A percentile compares a stretch with the other conserved stretches of the same genome.
Evolutionary conservation across 2,888 invertebrate genomes (phyloP).

Genomic region (Monochamus alternatus): DNA sequence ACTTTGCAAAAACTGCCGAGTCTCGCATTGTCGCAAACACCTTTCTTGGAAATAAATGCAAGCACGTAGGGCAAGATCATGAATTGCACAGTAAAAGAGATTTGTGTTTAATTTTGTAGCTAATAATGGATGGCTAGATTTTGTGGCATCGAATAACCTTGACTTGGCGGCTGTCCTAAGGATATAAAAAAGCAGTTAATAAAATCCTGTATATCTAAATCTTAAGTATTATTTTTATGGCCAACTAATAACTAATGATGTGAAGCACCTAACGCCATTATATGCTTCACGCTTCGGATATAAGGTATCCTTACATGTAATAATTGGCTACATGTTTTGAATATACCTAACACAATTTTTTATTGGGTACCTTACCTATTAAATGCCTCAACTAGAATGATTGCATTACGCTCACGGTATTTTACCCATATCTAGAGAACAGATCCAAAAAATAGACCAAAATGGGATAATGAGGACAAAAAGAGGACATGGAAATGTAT

Average conservation of each 20-base stretch:
- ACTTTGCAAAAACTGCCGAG: constrained; percentile 25
- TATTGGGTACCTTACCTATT: no score
- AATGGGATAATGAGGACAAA: no score
- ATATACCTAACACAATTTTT: neutral
- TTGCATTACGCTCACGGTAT: no score
- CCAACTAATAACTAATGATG: no score
- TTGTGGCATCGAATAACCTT: neutral
- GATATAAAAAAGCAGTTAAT: neutral
- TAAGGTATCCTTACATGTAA: neutral
- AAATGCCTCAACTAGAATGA: no score
- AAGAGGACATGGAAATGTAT: no score
- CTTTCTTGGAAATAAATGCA: neutral
- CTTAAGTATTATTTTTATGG: no score
- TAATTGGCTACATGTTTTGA: neutral
- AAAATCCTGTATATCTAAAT: neutral
- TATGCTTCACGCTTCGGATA: neutral
- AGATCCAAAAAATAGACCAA: no score
- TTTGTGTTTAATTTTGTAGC: neutral
- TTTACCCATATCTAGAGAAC: no score
- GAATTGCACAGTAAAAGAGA: neutral
- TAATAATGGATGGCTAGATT: neutral
- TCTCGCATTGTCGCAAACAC: constrained; percentile 13
- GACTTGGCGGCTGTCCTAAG: neutral
- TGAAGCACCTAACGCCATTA: neutral
- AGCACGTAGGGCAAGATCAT: neutral